Evolutionary conservation across 2,797 vertebrate species (phyloP), one percentile per base, ranked within the genome.

Genomic region (Strix occidentalis): DNA sequence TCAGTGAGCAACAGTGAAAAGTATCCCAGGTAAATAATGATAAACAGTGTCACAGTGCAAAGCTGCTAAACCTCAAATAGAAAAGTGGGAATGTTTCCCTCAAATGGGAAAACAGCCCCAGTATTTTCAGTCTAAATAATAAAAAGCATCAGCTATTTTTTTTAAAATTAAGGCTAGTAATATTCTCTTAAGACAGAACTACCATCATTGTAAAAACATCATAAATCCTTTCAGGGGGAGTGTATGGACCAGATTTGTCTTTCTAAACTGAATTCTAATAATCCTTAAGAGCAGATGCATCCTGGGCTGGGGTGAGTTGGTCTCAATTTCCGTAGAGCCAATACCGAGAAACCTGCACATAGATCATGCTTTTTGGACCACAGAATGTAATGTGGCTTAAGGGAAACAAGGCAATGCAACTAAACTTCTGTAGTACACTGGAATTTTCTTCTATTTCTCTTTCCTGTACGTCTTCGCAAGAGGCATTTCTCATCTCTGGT

Each of bases 391-490:
- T 7, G 10, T 46, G 61, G 56, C 56, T 78, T 46, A 58, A 87
- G 75, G 79, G 54, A 13, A 76, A 50, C 11, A 33, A 71, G 86
- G 84, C 41, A 64, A 41, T 64, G 37, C 41, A 37, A 31, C 74
- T 81, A 53, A 77, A 74, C 20, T 24, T n/a, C 24, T n/a, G 41
- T 64, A 69, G 70, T 56, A 69, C 39, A 33, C 51, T 82, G 64
- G 61, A 51, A 50, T 78, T 72, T 80, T 71, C 71, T 56, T 85
- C 21, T 50, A 2, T 57, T 72, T 61, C 43, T 58, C 58, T 84
- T 83, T 48, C 35, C 45, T 58, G 11, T 25, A 10, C 0, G 0
- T 50, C 65, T 58, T 85, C 1, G 0, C 12, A 25, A 63, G 78
- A 77, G 54, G 39, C 45, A 11, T 68, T 77, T 87, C 45, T 83